Evolutionary conservation across 30 jellyfish, hydroid and myxozoan species (phyloP).

Genomic region (Turritopsis dohrnii): DNA sequence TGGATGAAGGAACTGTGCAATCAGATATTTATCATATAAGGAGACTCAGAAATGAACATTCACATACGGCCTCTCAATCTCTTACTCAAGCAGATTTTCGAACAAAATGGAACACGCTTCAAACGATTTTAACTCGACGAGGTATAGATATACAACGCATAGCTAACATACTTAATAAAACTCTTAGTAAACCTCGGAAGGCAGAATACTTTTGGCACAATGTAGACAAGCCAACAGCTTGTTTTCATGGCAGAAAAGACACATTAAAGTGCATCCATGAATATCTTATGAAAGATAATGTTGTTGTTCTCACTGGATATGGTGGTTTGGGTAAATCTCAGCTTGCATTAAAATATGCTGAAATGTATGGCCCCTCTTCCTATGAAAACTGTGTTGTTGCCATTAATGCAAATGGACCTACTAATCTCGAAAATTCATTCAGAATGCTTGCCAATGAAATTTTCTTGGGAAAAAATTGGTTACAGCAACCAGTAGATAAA

Average conservation of each 20-base stretch:
- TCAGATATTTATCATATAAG: not conserved
- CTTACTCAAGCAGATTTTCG: not conserved
- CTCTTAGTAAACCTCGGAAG: not conserved
- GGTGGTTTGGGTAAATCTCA: not conserved
- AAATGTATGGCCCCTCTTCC: not conserved
- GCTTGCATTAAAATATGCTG: not conserved
- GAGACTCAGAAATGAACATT: not conserved
- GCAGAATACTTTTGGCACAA: not conserved
- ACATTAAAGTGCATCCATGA: not conserved
- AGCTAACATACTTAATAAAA: not conserved
- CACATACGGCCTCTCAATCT: not conserved
- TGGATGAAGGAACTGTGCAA: not conserved
- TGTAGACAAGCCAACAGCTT: not conserved
- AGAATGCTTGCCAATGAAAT: not conserved
- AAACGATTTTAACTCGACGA: not conserved
- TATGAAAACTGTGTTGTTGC: not conserved
- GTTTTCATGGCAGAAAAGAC: not conserved
- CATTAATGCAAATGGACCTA: not conserved
- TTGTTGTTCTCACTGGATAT: constrained; percentile 1
- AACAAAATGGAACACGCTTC: not conserved
- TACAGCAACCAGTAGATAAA: not conserved
- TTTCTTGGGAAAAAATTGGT: not conserved
- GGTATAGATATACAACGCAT: not conserved
- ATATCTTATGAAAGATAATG: not conserved
- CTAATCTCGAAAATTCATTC: not conserved